Evolutionary conservation across 92 coral and sea anemone species (phyloP).

Genomic region (Diadumene lineata): DNA sequence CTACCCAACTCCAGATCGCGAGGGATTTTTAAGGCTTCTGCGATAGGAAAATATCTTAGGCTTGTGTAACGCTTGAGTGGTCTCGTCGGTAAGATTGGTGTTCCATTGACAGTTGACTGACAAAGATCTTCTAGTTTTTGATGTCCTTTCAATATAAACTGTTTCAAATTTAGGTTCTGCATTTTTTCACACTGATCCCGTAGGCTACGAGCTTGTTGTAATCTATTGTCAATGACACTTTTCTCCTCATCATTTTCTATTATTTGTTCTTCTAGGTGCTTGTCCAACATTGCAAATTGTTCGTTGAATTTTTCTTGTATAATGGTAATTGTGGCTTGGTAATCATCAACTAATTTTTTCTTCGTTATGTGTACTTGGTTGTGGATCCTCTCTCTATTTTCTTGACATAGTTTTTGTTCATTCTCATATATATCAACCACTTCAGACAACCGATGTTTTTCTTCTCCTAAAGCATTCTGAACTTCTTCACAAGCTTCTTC

Average conservation of each 20-base stretch:
- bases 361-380: neutral
- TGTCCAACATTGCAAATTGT: neutral
- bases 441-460: neutral
- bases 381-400: neutral
- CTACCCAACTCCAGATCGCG: neutral
- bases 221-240: neutral
- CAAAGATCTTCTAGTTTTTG: neutral
- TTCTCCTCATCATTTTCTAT: neutral
- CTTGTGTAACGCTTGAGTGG: slow-evolving; percentile 8
- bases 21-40: neutral
- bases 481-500: slow-evolving; percentile 3
- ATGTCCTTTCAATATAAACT: neutral
- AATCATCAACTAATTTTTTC: neutral
- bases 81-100: neutral
- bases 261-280: neutral
- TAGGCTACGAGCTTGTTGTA: neutral
- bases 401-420: neutral
- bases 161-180: neutral
- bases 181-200: neutral
- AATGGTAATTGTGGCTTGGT: neutral
- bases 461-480: neutral
- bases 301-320: neutral
- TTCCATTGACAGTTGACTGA: neutral
- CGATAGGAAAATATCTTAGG: neutral
- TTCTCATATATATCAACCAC: neutral